Evolutionary conservation across 2,888 invertebrate genomes (phyloP), one percentile per base, ranked within the genome.

Genomic region (Cryptocheilus praepositus): DNA sequence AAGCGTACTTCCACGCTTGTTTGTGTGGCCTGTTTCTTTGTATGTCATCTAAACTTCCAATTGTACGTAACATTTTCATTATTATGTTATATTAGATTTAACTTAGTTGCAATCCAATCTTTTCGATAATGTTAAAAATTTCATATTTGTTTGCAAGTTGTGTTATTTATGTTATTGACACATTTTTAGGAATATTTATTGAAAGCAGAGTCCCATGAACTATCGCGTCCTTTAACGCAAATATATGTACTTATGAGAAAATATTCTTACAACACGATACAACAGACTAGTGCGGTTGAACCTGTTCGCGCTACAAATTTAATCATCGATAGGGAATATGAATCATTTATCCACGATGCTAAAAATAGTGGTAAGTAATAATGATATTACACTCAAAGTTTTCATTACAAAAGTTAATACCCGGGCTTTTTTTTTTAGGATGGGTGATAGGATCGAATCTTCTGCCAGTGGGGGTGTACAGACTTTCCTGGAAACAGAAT

Each of bases 1-100:
- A 92, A 81, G 92, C 93, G 4, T 95, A 94, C 84, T 93, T 93
- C 76, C 92, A 95, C 81, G 93, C 94, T 4, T 91, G 92, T 25
- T 84, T 94, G 61, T 89, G 92, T 19, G 91, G 90, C 57, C 79
- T 90, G 57, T 87, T 86, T 16, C 86, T 89, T 81, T 90, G 73
- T 89, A 90, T 81, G 84, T 85, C 71, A 74, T 77, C 76, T 21
- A 67, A 66, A 69, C 60, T 72, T 56, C 74, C 73, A 69, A 59
- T 71, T n/a, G 77, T 79, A 70, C 69, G 78, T 69, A 52, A 0
- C 19, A 46, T 44, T 16, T 1, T 19, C 3, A 44, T 21, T 36
- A 3, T 3, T 15, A 18, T 19, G 25, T 44, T 25, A 11, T 43
- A 45, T 19, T 57, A 2, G 22, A 16, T 36, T 58, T 62, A 44